Conservation (phyloP, 2,888 invertebrate genomes). For the Drepanosiphum platanoidis region DNA sequence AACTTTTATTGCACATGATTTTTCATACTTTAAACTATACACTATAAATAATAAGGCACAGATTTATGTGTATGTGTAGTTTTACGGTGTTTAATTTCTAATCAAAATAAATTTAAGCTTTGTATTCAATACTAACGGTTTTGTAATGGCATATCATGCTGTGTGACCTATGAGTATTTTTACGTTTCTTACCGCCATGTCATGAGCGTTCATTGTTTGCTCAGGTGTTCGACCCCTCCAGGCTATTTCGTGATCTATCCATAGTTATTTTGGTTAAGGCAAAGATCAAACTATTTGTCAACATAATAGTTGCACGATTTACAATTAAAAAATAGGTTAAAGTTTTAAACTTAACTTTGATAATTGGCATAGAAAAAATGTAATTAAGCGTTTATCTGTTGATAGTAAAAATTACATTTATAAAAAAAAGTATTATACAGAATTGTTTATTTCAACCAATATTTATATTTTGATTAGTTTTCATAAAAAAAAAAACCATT, state of each 20-base stretch:
- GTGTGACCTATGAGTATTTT: slow-evolving; percentile 33
- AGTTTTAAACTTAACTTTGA: neutral
- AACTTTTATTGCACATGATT: neutral
- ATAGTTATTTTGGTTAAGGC: slow-evolving; percentile 4
- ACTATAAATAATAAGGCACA: too few species aligned
- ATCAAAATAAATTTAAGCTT: slow-evolving; percentile 32
- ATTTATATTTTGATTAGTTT: too few species aligned
- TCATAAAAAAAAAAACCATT: too few species aligned
- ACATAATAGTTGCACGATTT: neutral
- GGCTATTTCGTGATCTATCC: slow-evolving; percentile 36
- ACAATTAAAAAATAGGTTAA: neutral
- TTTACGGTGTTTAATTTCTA: slow-evolving; percentile 32
- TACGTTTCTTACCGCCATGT: neutral
- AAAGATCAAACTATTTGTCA: slow-evolving; percentile 7
- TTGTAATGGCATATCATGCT: slow-evolving; percentile 37
- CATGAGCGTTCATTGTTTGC: slow-evolving; percentile 48
- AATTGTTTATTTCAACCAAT: too few species aligned
- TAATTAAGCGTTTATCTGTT: too few species aligned
- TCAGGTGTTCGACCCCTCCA: slow-evolving; percentile 35
- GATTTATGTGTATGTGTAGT: neutral
- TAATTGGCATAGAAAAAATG: too few species aligned
- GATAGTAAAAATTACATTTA: too few species aligned
- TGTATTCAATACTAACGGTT: slow-evolving; percentile 30
- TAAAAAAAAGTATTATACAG: too few species aligned
- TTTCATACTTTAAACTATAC: neutral